phyloP scores from a whole-genome alignment of 2,797 vertebrate species.

The Oreonectes daqikongensis region DNA sequence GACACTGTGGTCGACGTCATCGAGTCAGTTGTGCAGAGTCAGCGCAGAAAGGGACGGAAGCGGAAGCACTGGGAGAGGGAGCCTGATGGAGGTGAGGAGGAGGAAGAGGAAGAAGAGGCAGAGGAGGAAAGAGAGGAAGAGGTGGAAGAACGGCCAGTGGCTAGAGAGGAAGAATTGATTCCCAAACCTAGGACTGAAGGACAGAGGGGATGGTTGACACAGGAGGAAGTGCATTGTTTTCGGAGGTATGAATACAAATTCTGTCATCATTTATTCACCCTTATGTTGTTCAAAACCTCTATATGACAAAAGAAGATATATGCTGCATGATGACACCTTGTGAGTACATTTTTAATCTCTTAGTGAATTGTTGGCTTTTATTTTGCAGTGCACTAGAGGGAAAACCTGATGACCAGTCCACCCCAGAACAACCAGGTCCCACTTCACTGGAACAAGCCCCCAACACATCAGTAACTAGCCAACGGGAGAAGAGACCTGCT shows the following conservation, averaged over 20 bases:
- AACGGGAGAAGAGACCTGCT: constrained; percentile 91
- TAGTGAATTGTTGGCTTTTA: constrained; percentile 60
- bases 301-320: neutral
- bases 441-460: constrained; percentile 74
- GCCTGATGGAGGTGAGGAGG: constrained; percentile 70
- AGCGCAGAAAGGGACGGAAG: constrained; percentile 81
- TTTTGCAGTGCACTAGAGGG: constrained; percentile 74
- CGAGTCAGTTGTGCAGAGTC: constrained; percentile 92
- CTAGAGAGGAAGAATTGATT: constrained; percentile 69
- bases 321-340: too few species aligned
- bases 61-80: constrained; percentile 80
- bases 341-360: neutral
- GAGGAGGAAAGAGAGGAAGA: constrained; percentile 54
- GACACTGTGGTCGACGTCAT: constrained; percentile 87
- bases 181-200: constrained; percentile 49
- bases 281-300: too few species aligned
- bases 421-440: constrained; percentile 75
- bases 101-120: constrained; percentile 52
- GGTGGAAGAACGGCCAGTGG: constrained; percentile 61
- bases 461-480: constrained; percentile 76
- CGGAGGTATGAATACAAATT: constrained; percentile 65
- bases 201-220: constrained; percentile 70
- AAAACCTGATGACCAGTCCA: constrained; percentile 77
- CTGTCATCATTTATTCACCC: too few species aligned
- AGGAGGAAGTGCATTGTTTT: constrained; percentile 76